Evolutionary conservation across 2,888 invertebrate genomes (phyloP), one percentile per base, ranked within the genome.

Genomic region (Ichneumon xanthorius): DNA sequence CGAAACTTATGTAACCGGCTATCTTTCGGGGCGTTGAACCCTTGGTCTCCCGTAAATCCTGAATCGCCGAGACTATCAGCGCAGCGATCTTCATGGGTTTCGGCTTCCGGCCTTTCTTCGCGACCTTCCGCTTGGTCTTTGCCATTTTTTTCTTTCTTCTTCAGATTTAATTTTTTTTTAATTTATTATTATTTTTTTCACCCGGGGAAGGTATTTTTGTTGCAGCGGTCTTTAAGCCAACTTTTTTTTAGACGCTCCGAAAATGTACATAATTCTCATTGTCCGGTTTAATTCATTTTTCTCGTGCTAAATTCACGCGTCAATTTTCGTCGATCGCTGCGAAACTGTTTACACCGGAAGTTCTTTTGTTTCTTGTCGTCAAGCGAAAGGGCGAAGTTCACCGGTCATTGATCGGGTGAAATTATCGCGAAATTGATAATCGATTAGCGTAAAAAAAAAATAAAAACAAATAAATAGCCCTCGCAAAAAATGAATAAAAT

Each of bases 41-140:
- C 80, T 90, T 92, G n/a, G 88, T 90, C 77, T 92, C 90, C 2
- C 89, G 87, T 26, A 93, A 89, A 86, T 92, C 90, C 58, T 91
- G 90, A 85, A 93, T 92, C 37, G 92, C 92, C 14, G 92, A 90
- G 11, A 91, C 88, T 50, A 93, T 89, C 80, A 93, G 86, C 33
- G 91, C 90, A 3, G 90, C 91, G 73, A 93, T 91, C 80, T 90
- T 92, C 86, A 89, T 86, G 22, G 92, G 92, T 53, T 88, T 88
- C 2, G 87, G 76, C 37, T 84, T 88, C 11, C 78, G 70, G 16
- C 45, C 26, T 85, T 86, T 88, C 45, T 87, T 86, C 40, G 40
- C 14, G 16, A 58, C 63, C 55, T 73, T 88, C 37, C 80, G 73
- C 50, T 86, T 88, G 11, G 77, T 85, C 76, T 85, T 89, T 58